Evolutionary conservation across 2,113 vertebrate species (phyloP).

Genomic region (Chauna torquata): DNA sequence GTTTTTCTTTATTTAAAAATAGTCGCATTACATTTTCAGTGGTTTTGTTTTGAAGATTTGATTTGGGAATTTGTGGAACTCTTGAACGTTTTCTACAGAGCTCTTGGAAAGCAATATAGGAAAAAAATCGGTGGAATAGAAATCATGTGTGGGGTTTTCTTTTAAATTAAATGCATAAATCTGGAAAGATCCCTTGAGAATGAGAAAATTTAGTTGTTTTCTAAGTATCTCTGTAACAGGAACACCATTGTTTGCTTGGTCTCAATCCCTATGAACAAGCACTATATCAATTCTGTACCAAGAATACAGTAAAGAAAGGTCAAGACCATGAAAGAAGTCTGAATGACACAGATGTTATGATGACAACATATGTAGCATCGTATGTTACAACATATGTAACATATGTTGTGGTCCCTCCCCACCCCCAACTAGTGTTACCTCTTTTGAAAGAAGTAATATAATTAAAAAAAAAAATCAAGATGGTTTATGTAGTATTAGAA

Average conservation of each 20-base stretch:
- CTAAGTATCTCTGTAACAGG: not conserved
- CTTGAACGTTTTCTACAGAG: not conserved
- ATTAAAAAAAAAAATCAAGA: not conserved
- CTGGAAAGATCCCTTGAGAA: not conserved
- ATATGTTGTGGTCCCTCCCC: not conserved
- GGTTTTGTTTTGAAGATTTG: not conserved
- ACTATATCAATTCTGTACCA: too few species aligned
- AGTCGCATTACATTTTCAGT: not conserved
- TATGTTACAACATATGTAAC: not conserved
- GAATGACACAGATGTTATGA: not conserved
- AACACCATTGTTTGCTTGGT: not conserved
- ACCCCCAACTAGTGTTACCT: not conserved
- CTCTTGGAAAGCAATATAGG: not conserved
- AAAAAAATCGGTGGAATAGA: not conserved
- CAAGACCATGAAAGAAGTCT: not conserved
- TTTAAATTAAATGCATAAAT: not conserved
- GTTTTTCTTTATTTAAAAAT: not conserved
- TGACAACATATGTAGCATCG: not conserved
- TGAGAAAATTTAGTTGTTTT: not conserved
- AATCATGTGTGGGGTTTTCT: not conserved
- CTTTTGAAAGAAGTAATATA: not conserved
- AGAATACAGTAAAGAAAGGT: not conserved
- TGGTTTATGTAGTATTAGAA: not conserved
- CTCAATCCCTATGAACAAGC: too few species aligned
- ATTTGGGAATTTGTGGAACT: not conserved